Conservation (phyloP, 64 coral and sea anemone genomes). For the Astreopora myriophthalma region DNA sequence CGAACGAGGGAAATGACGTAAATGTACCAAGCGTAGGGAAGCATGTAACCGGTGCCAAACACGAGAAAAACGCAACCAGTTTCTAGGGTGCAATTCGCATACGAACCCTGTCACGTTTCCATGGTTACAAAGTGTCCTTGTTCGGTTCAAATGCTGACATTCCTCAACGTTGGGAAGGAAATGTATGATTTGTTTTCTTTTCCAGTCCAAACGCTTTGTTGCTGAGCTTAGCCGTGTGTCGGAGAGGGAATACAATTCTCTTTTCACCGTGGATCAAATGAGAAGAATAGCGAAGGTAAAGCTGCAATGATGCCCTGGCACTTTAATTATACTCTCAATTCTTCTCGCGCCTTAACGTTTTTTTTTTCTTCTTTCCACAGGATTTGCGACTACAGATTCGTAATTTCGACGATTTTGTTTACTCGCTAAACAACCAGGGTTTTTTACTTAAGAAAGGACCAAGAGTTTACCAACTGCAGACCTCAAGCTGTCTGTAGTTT, state of each 20-base stretch:
- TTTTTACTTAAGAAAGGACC: constrained; percentile 94
- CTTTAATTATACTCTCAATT: neutral
- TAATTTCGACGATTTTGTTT: constrained; percentile 95
- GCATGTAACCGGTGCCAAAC: neutral
- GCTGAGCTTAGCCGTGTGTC: constrained; percentile 88
- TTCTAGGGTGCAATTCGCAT: neutral
- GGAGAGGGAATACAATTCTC: constrained; percentile 91
- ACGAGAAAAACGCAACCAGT: neutral
- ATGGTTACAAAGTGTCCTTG: too few species aligned
- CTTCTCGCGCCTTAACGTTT: neutral
- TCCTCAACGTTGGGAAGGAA: neutral
- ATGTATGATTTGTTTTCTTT: constrained; percentile 5
- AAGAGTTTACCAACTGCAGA: constrained; percentile 92
- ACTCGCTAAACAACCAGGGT: constrained; percentile 94
- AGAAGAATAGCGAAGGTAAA: constrained; percentile 89
- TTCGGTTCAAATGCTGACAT: neutral
- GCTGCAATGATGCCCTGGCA: neutral
- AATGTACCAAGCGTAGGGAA: too few species aligned
- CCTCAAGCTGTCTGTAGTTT: constrained; percentile 75
- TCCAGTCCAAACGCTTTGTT: constrained; percentile 93
- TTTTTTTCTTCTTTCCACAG: constrained; percentile 16
- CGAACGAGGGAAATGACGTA: too few species aligned
- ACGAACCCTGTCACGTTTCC: too few species aligned
- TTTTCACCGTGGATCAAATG: constrained; percentile 92
- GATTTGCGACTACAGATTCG: constrained; percentile 83